A percentile compares a stretch with the other conserved stretches of the same genome.
These are phyloP conservation scores for Fregetta grallaria DNA, from an alignment of 2,113 vertebrate species.

Conservation along the genomic window DNA sequence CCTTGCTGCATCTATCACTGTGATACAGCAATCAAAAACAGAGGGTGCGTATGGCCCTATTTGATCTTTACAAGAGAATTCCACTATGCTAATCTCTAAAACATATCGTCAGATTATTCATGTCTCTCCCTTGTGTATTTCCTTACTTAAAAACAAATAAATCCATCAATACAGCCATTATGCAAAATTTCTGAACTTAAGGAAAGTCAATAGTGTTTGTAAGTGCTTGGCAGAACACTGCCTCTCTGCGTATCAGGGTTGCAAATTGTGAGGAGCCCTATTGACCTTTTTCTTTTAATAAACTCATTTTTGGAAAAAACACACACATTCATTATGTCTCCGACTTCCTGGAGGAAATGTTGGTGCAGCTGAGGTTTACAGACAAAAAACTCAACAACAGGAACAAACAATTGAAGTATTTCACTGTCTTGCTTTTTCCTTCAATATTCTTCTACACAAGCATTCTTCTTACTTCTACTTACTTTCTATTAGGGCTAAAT, in stretches of 20 bases:
- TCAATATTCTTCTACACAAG: neutral
- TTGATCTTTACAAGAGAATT: slow-evolving; percentile 21
- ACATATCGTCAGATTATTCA: neutral
- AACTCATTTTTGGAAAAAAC: slow-evolving; percentile 18
- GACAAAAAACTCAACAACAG: neutral
- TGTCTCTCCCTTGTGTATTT: neutral
- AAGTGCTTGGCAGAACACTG: neutral
- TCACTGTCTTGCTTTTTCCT: neutral
- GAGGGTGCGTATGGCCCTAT: neutral
- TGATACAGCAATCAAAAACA: slow-evolving; percentile 19
- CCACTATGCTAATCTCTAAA: slow-evolving; percentile 10
- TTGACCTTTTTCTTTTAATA: slow-evolving; percentile 39
- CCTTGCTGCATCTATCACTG: slow-evolving; percentile 13
- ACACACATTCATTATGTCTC: slow-evolving; percentile 3
- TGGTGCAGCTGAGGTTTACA: neutral
- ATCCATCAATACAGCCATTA: neutral
- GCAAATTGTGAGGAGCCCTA: neutral
- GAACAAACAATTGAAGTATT: neutral
- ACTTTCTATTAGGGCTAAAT: neutral
- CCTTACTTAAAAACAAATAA: neutral
- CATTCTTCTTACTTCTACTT: neutral
- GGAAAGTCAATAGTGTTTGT: neutral
- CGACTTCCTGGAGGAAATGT: slow-evolving; percentile 17
- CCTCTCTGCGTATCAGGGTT: neutral
- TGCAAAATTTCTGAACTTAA: slow-evolving; percentile 5